Evolutionary conservation across 2,113 vertebrate genomes (phyloP).

Genomic region (Amphiprion percula): DNA sequence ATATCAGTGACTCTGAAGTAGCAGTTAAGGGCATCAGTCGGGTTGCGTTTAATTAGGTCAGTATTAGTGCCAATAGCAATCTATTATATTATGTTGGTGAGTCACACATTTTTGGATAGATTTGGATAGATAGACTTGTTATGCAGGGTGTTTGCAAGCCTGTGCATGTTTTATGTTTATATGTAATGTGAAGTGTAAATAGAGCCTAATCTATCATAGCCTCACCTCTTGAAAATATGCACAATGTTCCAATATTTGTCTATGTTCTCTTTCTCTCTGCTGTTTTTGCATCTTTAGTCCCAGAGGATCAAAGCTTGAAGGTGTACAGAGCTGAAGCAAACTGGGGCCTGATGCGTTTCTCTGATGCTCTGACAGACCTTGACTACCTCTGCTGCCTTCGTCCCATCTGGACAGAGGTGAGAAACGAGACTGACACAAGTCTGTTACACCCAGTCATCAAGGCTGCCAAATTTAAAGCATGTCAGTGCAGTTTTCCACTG

Average conservation of each 20-base stretch:
- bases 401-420: constrained; percentile 86
- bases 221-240: neutral
- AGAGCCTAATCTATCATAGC: neutral
- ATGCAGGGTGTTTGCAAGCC: neutral
- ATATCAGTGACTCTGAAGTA: neutral
- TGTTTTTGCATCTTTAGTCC: constrained; percentile 69
- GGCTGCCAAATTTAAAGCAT: neutral
- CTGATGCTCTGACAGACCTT: constrained; percentile 85
- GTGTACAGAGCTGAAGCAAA: constrained; percentile 84
- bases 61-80: no score
- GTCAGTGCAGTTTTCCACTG: neutral
- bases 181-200: neutral
- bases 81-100: no score
- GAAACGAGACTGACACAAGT: constrained; percentile 11
- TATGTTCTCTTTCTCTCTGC: neutral
- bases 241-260: neutral
- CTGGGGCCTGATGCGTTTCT: constrained; percentile 74
- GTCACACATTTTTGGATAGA: neutral
- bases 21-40: neutral
- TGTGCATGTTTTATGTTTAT: neutral
- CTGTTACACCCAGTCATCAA: neutral
- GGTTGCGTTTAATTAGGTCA: neutral
- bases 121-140: neutral
- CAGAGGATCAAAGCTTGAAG: constrained; percentile 81
- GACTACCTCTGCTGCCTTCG: constrained; percentile 85